Conservation (phyloP, 1,140 invertebrate genomes). For the Dreissena polymorpha region DNA sequence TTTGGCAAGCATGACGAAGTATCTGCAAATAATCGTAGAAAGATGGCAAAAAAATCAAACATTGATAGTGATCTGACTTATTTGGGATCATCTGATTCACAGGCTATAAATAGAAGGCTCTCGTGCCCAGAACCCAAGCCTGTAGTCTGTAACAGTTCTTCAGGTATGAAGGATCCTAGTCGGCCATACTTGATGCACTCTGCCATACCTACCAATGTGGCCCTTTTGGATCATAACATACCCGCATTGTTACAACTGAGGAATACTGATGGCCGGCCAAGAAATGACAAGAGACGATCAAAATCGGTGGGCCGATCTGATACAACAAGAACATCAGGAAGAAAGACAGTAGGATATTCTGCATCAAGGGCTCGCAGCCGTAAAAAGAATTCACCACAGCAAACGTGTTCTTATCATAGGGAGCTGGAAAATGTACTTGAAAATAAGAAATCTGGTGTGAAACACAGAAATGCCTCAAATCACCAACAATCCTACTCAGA, state of each 20-base stretch:
- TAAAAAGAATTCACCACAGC: slow-evolving; percentile 14
- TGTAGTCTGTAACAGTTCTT: background rate
- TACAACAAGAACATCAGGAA: background rate
- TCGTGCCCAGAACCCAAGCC: background rate
- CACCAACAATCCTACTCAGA: background rate
- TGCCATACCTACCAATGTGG: background rate
- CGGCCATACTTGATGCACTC: background rate
- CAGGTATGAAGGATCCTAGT: background rate
- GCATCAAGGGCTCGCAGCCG: background rate
- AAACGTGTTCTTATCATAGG: slow-evolving; percentile 12
- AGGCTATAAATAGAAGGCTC: background rate
- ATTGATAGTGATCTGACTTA: background rate
- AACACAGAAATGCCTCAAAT: slow-evolving; percentile 7
- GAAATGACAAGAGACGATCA: slow-evolving; percentile 34
- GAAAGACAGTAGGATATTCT: background rate
- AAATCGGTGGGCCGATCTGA: slow-evolving; percentile 45
- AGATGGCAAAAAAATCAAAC: background rate
- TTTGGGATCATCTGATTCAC: no score
- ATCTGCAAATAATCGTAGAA: background rate
- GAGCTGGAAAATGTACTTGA: slow-evolving; percentile 32
- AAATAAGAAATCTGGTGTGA: background rate
- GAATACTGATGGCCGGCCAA: background rate
- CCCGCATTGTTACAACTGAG: background rate
- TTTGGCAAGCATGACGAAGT: background rate
- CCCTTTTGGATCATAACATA: background rate